phyloP scores from a whole-genome alignment of 2,888 invertebrate species.

The Auanema freiburgensis region DNA sequence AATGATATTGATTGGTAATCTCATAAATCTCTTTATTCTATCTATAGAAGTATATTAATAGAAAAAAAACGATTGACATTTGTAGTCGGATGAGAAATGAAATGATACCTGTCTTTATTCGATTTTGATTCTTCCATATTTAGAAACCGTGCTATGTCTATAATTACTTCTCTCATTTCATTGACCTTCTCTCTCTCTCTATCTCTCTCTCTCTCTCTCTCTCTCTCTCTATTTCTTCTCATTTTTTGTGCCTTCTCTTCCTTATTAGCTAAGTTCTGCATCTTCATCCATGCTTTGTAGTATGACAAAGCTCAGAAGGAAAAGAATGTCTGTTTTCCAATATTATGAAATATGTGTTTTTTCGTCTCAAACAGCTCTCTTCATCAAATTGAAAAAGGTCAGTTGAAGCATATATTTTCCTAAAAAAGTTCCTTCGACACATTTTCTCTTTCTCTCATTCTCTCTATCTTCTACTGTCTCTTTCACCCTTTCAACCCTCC shows the following conservation, averaged over 20 bases:
- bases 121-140: neutral
- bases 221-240: neutral
- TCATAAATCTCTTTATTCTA: too few species aligned
- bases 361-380: too few species aligned
- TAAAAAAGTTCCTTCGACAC: too few species aligned
- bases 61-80: constrained; percentile 4
- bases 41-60: neutral
- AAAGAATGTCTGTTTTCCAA: too few species aligned
- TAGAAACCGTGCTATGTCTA: neutral
- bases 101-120: neutral
- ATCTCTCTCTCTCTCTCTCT: constrained; percentile 9
- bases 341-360: too few species aligned
- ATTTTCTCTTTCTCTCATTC: too few species aligned
- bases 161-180: neutral
- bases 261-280: neutral
- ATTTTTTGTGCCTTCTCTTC: neutral
- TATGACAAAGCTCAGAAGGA: neutral
- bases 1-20: too few species aligned
- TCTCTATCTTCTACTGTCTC: too few species aligned
- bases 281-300: neutral
- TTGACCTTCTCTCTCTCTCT: constrained; percentile 5
- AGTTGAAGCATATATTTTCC: too few species aligned
- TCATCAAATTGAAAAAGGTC: too few species aligned
- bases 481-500: too few species aligned
- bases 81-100: neutral